A percentile compares a stretch with the other conserved stretches of the same genome.
These are phyloP conservation scores for Lacerta viridis DNA, from an alignment of 2,797 vertebrate genomes.

Conservation along the genomic window DNA sequence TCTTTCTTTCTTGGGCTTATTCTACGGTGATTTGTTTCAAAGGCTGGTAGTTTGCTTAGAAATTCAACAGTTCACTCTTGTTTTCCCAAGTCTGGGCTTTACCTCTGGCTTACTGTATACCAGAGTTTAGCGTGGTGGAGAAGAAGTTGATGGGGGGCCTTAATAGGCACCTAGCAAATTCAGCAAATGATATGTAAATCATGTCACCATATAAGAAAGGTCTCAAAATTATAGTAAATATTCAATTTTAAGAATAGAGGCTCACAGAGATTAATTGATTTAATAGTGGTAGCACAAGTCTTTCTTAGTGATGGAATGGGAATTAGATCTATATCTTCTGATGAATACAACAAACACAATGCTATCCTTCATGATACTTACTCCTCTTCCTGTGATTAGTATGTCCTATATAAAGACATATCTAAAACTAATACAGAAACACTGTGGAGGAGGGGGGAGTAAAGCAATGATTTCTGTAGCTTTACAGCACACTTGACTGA, in stretches of 20 bases:
- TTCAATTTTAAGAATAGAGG: not conserved
- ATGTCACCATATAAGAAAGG: not conserved
- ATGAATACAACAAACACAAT: not conserved
- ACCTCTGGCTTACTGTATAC: too few species aligned
- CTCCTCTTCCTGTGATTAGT: not conserved
- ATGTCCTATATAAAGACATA: not conserved
- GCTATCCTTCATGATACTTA: not conserved
- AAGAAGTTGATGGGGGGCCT: too few species aligned
- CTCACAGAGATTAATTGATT: slow-evolving; percentile 19
- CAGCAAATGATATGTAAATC: not conserved
- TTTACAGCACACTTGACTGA: not conserved
- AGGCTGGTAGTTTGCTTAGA: not conserved
- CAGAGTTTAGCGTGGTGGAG: not conserved
- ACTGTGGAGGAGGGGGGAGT: not conserved
- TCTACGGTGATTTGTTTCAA: not conserved
- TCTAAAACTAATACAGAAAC: not conserved
- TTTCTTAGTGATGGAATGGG: not conserved
- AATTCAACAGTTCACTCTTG: not conserved
- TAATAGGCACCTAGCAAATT: not conserved
- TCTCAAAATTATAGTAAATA: not conserved
- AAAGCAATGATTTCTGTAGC: not conserved
- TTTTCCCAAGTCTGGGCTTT: not conserved
- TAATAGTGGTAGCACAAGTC: not conserved
- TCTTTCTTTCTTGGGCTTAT: not conserved
- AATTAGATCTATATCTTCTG: not conserved